Evolutionary conservation across 2,113 vertebrate genomes (phyloP).

Genomic region (Cynocephalus volans): DNA sequence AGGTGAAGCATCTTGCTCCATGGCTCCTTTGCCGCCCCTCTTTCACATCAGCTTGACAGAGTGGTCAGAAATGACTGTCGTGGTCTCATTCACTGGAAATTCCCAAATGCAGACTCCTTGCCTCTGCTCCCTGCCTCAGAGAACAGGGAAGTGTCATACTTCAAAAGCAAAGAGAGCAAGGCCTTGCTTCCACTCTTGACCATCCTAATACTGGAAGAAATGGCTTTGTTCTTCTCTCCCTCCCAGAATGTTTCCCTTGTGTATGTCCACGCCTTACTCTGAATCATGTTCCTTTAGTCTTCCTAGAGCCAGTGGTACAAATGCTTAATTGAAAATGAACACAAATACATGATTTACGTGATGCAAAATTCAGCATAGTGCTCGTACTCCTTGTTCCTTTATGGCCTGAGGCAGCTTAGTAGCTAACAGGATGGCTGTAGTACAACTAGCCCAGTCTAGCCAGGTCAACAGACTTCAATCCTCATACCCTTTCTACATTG

Average conservation of each 20-base stretch:
- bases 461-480: neutral
- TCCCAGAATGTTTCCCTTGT: neutral
- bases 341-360: neutral
- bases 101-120: neutral
- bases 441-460: neutral
- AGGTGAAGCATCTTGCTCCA: neutral
- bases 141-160: neutral
- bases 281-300: neutral
- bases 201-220: neutral
- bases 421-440: neutral
- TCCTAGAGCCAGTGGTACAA: neutral
- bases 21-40: neutral
- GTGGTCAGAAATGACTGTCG: neutral
- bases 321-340: conserved; percentile 19
- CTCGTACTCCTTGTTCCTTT: neutral
- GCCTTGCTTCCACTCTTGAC: neutral
- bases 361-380: neutral
- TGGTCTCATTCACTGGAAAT: neutral
- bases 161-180: neutral
- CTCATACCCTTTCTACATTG: neutral
- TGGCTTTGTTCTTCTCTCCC: neutral
- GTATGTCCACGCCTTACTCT: neutral
- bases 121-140: neutral
- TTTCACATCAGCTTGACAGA: neutral
- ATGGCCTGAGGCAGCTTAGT: neutral